phyloP scores from a whole-genome alignment of 2,797 vertebrate genomes.

The Phataginus tricuspis region DNA sequence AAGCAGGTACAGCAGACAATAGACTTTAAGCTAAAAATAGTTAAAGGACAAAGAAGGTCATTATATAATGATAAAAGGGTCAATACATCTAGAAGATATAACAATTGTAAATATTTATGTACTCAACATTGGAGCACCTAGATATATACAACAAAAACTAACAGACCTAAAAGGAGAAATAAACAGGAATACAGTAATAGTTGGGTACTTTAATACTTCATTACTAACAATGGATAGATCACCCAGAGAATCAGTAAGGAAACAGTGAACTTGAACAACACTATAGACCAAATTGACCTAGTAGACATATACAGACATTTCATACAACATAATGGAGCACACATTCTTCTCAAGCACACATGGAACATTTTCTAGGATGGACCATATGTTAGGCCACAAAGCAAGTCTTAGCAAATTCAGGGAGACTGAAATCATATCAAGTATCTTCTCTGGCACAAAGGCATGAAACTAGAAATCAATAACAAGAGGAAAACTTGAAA shows the following conservation, averaged over 20 bases:
- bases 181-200: neutral
- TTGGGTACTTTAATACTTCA: neutral
- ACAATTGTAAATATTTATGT: neutral
- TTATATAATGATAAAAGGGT: neutral
- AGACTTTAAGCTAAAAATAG: neutral
- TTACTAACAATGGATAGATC: neutral
- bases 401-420: neutral
- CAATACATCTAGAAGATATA: neutral
- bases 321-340: neutral
- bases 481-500: neutral
- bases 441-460: neutral
- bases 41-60: neutral
- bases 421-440: neutral
- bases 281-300: neutral
- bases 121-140: neutral
- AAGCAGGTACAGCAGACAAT: neutral
- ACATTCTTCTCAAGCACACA: neutral
- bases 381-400: neutral
- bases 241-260: neutral
- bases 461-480: neutral
- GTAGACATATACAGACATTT: neutral
- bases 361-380: neutral
- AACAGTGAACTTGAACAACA: neutral
- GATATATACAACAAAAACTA: neutral
- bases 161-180: neutral